Percentiles rank a stretch among this genome's conserved stretches.
These are phyloP conservation scores for Limnephilus marmoratus DNA, from an alignment of 2,888 invertebrate species.

Conservation along the genomic window DNA sequence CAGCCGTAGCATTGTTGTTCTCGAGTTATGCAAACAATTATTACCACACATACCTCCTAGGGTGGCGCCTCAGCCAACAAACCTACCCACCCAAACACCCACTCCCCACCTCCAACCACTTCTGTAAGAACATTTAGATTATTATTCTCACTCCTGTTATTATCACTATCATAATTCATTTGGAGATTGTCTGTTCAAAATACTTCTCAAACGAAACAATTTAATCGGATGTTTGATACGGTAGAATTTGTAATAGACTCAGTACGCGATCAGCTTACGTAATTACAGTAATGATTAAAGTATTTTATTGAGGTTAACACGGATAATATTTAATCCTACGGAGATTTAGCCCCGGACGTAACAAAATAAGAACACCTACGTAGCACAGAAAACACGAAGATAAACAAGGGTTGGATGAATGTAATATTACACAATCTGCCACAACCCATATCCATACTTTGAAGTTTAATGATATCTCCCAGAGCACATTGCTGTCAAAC, in stretches of 20 bases:
- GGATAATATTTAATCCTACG: not conserved
- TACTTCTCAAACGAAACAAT: not conserved
- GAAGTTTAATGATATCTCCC: conserved; percentile 62
- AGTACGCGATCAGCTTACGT: not conserved
- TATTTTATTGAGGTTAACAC: not conserved
- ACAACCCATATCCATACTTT: conserved; percentile 54
- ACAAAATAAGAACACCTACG: not conserved
- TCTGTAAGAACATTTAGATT: not conserved
- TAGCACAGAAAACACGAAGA: conserved; percentile 18
- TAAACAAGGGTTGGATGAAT: conserved; percentile 31
- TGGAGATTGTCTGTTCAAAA: not conserved
- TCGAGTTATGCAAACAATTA: conserved; percentile 66
- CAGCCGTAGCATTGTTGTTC: conserved; percentile 65
- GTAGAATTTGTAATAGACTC: not conserved
- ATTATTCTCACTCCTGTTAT: not conserved
- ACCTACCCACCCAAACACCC: not conserved
- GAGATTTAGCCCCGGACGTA: not conserved
- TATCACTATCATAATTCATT: not conserved
- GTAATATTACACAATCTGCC: conserved; percentile 53
- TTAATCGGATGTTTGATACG: not conserved
- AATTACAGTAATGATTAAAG: not conserved
- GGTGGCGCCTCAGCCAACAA: conserved; percentile 25
- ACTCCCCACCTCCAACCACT: not conserved
- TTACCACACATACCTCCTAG: conserved; percentile 63
- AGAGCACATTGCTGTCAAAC: conserved; percentile 56